Evolutionary conservation across 2,797 vertebrate genomes (phyloP), one percentile per base, ranked within the genome.

Genomic region (Microctenopoma lineatum): DNA sequence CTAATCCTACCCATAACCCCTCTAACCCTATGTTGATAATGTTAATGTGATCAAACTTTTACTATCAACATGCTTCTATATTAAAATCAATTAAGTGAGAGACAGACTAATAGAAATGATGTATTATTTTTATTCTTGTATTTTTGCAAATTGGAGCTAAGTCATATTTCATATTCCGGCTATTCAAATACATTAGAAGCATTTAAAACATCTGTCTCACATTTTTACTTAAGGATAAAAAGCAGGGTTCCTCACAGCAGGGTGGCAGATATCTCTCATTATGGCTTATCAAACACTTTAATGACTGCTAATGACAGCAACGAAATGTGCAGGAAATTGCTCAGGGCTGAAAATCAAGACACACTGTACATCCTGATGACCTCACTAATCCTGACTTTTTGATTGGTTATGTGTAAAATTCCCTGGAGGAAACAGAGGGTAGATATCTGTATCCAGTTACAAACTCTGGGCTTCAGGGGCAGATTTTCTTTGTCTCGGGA

Each of bases 361-460:
- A n/a, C 59, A 21, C 44, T 46, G 44, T 46, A 27, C 11, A 36
- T 59, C 59, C 45, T 47, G 62, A 65, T 79, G 81, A 83, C 66
- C 68, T 42, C 29, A 27, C 61, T 56, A 76, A 81, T 75, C 74
- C 70, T 77, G 53, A 46, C 56, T 70, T 77, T 74, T 80, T 77
- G 67, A 89, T 59, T 80, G 73, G 73, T 59, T 46, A 77, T 59
- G 52, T 58, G 42, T 62, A 50, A 12, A 13, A 56, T 64, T 83
- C 74, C 72, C 74, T n/a, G 47, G 21, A 59, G 66, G 55, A 80
- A 84, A 69, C 53, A 66, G 45, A 80, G 50, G 51, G 27, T 13
- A 42, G 44, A 27, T 81, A 79, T 82, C 61, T 80, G 48, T 60
- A 56, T 60, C 64, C 81, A 80, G 84, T 88, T 87, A 85, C 27